Conservation (phyloP, 2,113 vertebrate species). For the Daboia siamensis region DNA sequence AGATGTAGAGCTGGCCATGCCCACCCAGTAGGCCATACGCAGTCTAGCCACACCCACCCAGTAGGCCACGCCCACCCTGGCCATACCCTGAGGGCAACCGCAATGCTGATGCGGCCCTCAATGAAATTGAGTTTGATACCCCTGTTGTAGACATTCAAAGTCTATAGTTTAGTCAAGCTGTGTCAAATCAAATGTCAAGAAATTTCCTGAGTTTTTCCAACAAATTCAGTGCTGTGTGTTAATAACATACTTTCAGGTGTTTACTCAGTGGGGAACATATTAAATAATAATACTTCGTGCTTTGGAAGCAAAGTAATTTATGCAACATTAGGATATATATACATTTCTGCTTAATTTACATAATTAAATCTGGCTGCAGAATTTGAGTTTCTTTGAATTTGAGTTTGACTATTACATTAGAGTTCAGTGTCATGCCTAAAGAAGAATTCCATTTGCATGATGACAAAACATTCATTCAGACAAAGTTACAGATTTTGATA, state of each 20-base stretch:
- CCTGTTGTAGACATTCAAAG: neutral
- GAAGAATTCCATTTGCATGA: slow-evolving; percentile 3
- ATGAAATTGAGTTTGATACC: too few species aligned
- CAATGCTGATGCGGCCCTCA: too few species aligned
- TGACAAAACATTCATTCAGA: neutral
- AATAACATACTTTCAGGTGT: neutral
- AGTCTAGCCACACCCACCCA: too few species aligned
- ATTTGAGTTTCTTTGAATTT: neutral
- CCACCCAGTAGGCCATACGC: too few species aligned
- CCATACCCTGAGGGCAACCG: too few species aligned
- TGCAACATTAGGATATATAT: neutral
- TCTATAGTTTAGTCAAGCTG: neutral
- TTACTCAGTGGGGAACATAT: neutral
- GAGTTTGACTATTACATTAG: slow-evolving; percentile 15
- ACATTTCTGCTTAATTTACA: neutral
- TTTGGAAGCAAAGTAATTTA: neutral
- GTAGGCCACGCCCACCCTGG: too few species aligned
- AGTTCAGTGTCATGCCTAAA: slow-evolving; percentile 19
- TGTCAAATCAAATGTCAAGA: neutral
- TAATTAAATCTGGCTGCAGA: neutral
- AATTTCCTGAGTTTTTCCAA: neutral
- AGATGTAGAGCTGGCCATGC: too few species aligned
- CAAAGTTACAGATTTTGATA: neutral
- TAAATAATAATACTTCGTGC: neutral
- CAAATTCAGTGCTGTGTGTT: neutral